Percentiles rank a stretch among this genome's conserved stretches.
Evolutionary conservation across 1,140 invertebrate genomes (phyloP).

Genomic region (Belonocnema kinseyi): DNA sequence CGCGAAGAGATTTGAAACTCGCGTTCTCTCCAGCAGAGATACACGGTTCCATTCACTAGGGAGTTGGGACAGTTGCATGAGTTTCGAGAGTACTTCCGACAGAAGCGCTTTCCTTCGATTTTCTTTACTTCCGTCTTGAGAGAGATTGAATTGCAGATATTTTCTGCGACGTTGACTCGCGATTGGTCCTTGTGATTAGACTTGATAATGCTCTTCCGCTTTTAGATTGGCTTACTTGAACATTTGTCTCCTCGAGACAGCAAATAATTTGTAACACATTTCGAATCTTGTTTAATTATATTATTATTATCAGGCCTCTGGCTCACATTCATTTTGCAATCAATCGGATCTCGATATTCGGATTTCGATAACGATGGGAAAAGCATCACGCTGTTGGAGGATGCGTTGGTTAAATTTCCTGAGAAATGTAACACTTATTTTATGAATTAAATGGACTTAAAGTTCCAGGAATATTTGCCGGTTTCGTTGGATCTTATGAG

Average conservation of each 20-base stretch:
- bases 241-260: neutral
- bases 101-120: slow-evolving; percentile 45
- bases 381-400: too few species aligned
- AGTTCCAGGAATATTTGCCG: too few species aligned
- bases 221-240: slow-evolving; percentile 10
- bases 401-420: too few species aligned
- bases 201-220: slow-evolving; percentile 25
- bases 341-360: too few species aligned
- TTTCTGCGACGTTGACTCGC: slow-evolving; percentile 13
- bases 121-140: slow-evolving; percentile 35
- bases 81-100: slow-evolving; percentile 50
- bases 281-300: neutral
- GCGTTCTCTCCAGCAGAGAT: slow-evolving; percentile 43
- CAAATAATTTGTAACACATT: slow-evolving; percentile 32
- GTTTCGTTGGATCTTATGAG: too few species aligned
- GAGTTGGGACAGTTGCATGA: slow-evolving; percentile 43
- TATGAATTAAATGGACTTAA: too few species aligned
- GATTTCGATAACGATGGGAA: too few species aligned
- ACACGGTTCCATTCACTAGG: slow-evolving; percentile 49
- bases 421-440: too few species aligned
- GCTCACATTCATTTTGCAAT: too few species aligned
- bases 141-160: slow-evolving; percentile 36
- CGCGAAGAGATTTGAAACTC: slow-evolving; percentile 43
- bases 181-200: slow-evolving; percentile 24
- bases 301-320: too few species aligned